phyloP scores from a whole-genome alignment of 1,140 invertebrate species.

The Vanessa tameamea region DNA sequence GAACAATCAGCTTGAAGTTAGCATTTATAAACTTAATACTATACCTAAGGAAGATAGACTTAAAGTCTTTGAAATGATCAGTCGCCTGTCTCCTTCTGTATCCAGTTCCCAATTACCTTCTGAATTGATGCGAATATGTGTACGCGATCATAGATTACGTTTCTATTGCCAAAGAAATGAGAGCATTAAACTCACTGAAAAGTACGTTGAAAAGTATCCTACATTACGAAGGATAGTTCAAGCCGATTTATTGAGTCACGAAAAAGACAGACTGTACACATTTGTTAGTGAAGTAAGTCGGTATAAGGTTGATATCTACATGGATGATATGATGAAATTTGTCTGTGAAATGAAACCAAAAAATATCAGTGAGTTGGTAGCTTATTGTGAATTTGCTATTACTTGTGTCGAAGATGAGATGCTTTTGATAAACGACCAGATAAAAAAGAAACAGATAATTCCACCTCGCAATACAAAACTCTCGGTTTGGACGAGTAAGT shows the following conservation, averaged over 20 bases:
- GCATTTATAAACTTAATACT: slow-evolving; percentile 39
- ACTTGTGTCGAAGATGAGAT: slow-evolving; percentile 28
- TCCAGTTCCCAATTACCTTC: slow-evolving; percentile 10
- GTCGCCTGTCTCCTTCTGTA: not conserved
- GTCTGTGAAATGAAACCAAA: slow-evolving; percentile 35
- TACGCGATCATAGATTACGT: slow-evolving; percentile 34
- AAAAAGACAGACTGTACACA: slow-evolving; percentile 43
- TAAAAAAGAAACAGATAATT: not conserved
- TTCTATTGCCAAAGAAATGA: slow-evolving; percentile 44
- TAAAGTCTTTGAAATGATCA: slow-evolving; percentile 33
- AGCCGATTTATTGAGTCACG: slow-evolving; percentile 30
- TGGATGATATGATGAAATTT: slow-evolving; percentile 36
- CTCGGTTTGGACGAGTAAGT: slow-evolving; percentile 17
- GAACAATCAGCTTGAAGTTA: slow-evolving; percentile 42
- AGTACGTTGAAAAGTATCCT: slow-evolving; percentile 17
- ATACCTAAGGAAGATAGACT: slow-evolving; percentile 33
- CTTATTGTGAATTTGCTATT: slow-evolving; percentile 40
- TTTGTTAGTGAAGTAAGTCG: slow-evolving; percentile 29
- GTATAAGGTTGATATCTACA: slow-evolving; percentile 33
- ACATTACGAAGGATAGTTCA: slow-evolving; percentile 25
- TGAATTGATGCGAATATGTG: slow-evolving; percentile 30
- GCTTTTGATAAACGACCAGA: slow-evolving; percentile 1
- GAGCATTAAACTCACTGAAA: slow-evolving; percentile 18
- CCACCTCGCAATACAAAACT: slow-evolving; percentile 7
- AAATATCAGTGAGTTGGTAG: slow-evolving; percentile 39